Evolutionary conservation across 2,797 vertebrate genomes (phyloP).

Genomic region (Petrocephalus sullivani): DNA sequence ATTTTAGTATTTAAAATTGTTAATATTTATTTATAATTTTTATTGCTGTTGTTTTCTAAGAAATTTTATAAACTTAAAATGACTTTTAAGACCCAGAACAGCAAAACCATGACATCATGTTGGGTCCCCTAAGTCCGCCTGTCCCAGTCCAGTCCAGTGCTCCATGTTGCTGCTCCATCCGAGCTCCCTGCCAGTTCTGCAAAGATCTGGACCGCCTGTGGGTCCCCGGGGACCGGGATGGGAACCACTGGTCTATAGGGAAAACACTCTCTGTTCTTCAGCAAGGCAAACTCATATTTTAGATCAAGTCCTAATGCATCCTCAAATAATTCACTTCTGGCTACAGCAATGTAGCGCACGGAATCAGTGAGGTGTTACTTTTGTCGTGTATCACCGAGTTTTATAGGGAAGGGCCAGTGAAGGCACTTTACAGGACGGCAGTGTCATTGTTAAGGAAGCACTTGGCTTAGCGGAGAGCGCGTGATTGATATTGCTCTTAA

Average conservation of each 20-base stretch:
- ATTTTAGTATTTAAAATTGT: background rate
- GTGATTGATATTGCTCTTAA: constrained; percentile 1
- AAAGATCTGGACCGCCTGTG: background rate
- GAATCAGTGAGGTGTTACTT: background rate
- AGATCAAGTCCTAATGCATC: background rate
- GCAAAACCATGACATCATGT: background rate
- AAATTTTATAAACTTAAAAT: background rate
- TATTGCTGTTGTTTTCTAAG: background rate
- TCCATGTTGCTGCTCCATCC: background rate
- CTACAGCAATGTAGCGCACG: background rate
- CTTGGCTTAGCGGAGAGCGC: background rate
- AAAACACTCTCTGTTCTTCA: background rate
- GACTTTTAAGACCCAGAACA: background rate
- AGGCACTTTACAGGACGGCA: background rate
- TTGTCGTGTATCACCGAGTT: background rate
- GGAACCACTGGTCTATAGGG: background rate
- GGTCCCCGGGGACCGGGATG: background rate
- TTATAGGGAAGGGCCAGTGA: background rate
- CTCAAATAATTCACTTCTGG: background rate
- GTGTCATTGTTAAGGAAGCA: constrained; percentile 6
- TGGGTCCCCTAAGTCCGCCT: background rate
- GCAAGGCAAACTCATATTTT: background rate
- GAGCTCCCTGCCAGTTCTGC: background rate
- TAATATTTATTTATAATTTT: background rate
- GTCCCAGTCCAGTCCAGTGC: background rate